Evolutionary conservation across 2,888 invertebrate genomes (phyloP), one percentile per base, ranked within the genome.

Genomic region (Ischnura elegans): DNA sequence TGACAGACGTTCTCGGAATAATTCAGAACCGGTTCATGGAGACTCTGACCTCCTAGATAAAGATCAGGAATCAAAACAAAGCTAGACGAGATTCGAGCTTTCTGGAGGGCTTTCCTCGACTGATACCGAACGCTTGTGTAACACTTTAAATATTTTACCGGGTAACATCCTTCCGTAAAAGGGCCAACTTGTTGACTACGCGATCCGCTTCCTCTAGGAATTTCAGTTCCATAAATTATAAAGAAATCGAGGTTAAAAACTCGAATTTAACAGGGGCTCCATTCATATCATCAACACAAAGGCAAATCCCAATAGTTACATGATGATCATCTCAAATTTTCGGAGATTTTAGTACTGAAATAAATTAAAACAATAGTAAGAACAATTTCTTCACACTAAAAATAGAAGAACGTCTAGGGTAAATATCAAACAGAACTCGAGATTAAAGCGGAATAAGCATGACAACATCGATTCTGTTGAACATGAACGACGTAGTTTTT

Each of bases 1-100:
- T 76, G 76, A 76, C 36, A 76, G 76, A 36, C 76, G 76, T 76
- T 76, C 76, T 76, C 36, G 76, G 76, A 76, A 76, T 36, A 76
- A 76, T 36, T 36, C 29, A 76, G 36, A 76, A 36, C 76, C 76
- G 76, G 76, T 76, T 76, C 10, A 76, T 25, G 36, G 10, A 10
- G 29, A 36, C 36, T 36, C 36, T 2, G 29, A 5, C 29, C 76
- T 10, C 76, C 29, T 76, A 36, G 76, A 76, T 76, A 13, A 66
- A 29, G 66, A 66, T 66, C 66, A 29, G 29, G 66, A 6, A 66
- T 66, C 8, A 66, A 66, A 66, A 29, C 29, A 66, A n/a, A 36
- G 36, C 29, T 76, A 36, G 0, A 76, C n/a, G 2, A 29, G 36
- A 76, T 76, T 0, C 36, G 76, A 36, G 76, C 36, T 36, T 76